Conservation (phyloP, 1,140 invertebrate species). For the Pseudachorutes palmiensis region DNA sequence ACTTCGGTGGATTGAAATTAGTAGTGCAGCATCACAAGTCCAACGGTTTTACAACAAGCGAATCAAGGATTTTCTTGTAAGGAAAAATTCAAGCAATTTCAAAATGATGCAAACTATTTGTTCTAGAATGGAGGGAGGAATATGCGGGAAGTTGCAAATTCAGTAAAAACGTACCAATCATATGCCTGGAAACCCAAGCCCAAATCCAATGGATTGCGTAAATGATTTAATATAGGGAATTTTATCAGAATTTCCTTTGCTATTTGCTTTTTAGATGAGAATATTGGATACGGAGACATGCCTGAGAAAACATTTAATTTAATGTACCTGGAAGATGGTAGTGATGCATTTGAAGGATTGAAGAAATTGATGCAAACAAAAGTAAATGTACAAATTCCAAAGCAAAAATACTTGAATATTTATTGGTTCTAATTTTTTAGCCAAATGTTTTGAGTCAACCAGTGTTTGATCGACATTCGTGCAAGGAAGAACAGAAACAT, state of each 20-base stretch:
- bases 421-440: constrained; percentile 1
- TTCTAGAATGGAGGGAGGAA: neutral
- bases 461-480: constrained; percentile 14
- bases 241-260: too few species aligned
- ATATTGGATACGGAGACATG: neutral
- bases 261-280: too few species aligned
- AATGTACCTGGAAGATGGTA: neutral
- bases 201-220: neutral
- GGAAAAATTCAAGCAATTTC: neutral
- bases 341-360: neutral
- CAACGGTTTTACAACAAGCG: constrained; percentile 5
- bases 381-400: neutral
- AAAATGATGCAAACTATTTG: neutral
- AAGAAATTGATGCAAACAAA: neutral
- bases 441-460: constrained; percentile 13
- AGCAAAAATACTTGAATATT: neutral
- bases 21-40: neutral
- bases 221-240: too few species aligned
- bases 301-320: neutral
- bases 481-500: neutral
- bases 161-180: neutral
- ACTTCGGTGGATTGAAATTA: constrained; percentile 8
- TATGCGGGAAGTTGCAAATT: neutral
- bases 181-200: neutral
- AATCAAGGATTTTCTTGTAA: constrained; percentile 4